phyloP scores from a whole-genome alignment of 2,888 invertebrate genomes.

The Acanthacorydalis orientalis region DNA sequence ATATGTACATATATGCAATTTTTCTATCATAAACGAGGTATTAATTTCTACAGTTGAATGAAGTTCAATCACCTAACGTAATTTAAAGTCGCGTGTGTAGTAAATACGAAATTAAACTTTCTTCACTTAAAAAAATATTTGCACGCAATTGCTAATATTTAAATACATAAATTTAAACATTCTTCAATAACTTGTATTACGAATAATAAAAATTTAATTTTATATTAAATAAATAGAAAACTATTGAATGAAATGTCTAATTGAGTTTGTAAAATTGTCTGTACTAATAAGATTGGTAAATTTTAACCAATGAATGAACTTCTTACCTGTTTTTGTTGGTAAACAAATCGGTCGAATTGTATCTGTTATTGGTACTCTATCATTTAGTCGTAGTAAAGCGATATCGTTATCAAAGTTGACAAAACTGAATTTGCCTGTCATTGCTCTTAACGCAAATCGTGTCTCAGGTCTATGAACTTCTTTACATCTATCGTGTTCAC shows the following conservation, averaged over 20 bases:
- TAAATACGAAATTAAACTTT: too few relatives aligned
- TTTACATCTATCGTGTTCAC: slow-evolving; percentile 72
- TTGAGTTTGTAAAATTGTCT: background rate
- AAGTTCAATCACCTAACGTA: too few relatives aligned
- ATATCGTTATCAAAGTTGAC: slow-evolving; percentile 81
- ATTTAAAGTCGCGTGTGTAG: too few relatives aligned
- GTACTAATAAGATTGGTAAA: background rate
- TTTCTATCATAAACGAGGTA: background rate
- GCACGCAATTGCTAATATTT: too few relatives aligned
- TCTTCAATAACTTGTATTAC: too few relatives aligned
- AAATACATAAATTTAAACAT: too few relatives aligned
- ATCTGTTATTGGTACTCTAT: slow-evolving; percentile 61
- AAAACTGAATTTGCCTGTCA: slow-evolving; percentile 67
- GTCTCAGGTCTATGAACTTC: slow-evolving; percentile 56
- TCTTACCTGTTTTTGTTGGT: slow-evolving; percentile 46
- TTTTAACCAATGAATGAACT: too few relatives aligned
- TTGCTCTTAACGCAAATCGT: slow-evolving; percentile 59
- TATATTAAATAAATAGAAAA: background rate
- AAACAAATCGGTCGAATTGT: slow-evolving; percentile 71
- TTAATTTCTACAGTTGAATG: too few relatives aligned
- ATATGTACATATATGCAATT: background rate
- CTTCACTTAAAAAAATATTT: too few relatives aligned
- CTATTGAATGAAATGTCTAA: background rate
- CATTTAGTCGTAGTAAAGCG: slow-evolving; percentile 63
- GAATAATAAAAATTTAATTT: background rate